Conservation (phyloP, 1,140 invertebrate species). For the Cheumatopsyche charites region DNA sequence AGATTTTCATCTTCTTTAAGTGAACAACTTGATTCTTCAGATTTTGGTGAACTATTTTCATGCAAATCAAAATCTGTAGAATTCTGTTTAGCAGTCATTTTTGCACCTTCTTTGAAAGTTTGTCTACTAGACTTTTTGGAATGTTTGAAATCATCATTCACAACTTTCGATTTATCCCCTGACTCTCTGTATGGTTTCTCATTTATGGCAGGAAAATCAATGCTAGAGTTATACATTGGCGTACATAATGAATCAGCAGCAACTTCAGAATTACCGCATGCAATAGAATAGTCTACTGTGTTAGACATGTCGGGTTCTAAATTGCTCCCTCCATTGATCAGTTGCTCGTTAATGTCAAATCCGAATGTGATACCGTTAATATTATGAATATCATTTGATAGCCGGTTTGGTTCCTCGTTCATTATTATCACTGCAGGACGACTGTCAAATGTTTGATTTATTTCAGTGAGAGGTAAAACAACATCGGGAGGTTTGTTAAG, state of each 20-base stretch:
- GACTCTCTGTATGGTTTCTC: constrained; percentile 38
- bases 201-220: constrained; percentile 45
- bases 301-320: neutral
- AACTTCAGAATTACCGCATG: constrained; percentile 16
- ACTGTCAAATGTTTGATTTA: constrained; percentile 51
- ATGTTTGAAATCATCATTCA: constrained; percentile 30
- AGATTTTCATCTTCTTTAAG: neutral
- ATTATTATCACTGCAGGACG: constrained; percentile 69
- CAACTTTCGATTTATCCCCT: constrained; percentile 15
- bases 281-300: neutral
- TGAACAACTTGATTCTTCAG: neutral
- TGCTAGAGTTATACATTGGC: constrained; percentile 41
- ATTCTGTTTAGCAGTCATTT: constrained; percentile 16
- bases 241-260: constrained; percentile 28
- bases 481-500: constrained; percentile 46
- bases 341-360: constrained; percentile 71
- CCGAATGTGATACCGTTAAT: constrained; percentile 69
- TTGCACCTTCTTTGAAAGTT: constrained; percentile 20
- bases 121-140: constrained; percentile 29
- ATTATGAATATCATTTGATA: constrained; percentile 57
- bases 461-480: constrained; percentile 43
- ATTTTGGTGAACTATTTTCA: neutral
- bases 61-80: neutral
- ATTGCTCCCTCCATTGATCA: constrained; percentile 56
- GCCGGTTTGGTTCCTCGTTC: constrained; percentile 60